Conservation (phyloP, 1,140 invertebrate species). For the Hypothenemus hampei region DNA sequence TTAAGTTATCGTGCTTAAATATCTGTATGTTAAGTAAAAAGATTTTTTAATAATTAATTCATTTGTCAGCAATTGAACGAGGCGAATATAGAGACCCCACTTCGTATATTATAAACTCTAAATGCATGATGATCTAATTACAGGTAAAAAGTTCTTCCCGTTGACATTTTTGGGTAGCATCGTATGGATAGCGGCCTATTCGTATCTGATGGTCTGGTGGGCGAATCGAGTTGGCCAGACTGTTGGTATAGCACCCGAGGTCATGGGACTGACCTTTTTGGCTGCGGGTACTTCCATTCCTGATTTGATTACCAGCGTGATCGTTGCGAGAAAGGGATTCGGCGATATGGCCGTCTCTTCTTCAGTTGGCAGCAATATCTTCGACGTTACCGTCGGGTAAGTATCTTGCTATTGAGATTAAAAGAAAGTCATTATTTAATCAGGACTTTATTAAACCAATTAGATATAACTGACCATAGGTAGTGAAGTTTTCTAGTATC, state of each 20-base stretch:
- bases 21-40: no score
- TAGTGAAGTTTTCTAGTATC: no score
- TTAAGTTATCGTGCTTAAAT: no score
- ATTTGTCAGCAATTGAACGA: no score
- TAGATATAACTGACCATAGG: no score
- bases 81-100: no score
- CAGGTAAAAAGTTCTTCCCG: constrained; percentile 88
- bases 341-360: constrained; percentile 99
- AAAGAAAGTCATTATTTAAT: no score
- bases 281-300: constrained; percentile 95
- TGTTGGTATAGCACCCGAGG: constrained; percentile 79
- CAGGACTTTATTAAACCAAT: no score
- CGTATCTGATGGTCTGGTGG: constrained; percentile 97
- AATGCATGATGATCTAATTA: no score
- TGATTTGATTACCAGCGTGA: constrained; percentile 94
- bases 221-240: constrained; percentile 84
- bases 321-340: constrained; percentile 92
- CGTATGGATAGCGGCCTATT: constrained; percentile 89
- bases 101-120: no score
- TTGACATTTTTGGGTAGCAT: constrained; percentile 92
- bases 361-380: constrained; percentile 97
- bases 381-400: constrained; percentile 93
- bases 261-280: constrained; percentile 93
- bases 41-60: no score
- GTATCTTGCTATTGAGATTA: no score